Evolutionary conservation across 2,113 vertebrate species (phyloP), one percentile per base, ranked within the genome.

Genomic region (Pangasianodon gigas): DNA sequence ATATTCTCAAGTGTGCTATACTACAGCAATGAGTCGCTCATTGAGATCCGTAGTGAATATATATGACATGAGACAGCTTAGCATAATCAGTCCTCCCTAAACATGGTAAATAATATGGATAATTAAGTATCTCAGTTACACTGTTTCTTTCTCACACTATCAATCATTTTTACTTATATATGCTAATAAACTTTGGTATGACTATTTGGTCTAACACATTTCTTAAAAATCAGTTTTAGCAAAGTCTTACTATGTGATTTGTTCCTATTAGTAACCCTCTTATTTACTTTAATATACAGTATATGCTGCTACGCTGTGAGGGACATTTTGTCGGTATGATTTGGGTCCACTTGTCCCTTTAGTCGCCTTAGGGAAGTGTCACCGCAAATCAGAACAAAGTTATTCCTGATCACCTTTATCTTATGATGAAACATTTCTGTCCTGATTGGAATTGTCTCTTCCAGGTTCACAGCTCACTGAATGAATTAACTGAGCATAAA

Each of bases 1-100:
- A 86, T 44, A n/a, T 21, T 65, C 83, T 85, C 80, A 87, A 58
- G 85, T 80, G 51, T 87, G 56, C 87, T 84, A 75, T 84, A 87
- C 84, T 71, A 79, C 86, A 83, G 62, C 84, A 69, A 60, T 80
- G 85, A 65, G 11, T 85, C 86, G 60, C 51, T 82, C 29, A 77
- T 58, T 79, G 8, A 77, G 83, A 48, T 54, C 14, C 84, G 86
- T 37, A 67, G 84, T n/a, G 9, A 85, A 65, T 60, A 37, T 52
- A 5, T 44, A 56, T 75, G 83, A 52, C 62, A 67, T 67, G 58
- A 81, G 87, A 89, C 75, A 86, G 46, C 77, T 56, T 52, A 83
- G 82, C 87, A 75, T 84, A 62, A 88, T 80, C 81, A 83, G n/a
- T 88, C 56, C 60, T 58, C 18, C 16, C 16, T 81, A n/a, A 58